Percentiles rank a stretch among this genome's conserved stretches.
Evolutionary conservation across 2,888 invertebrate genomes (phyloP).

Genomic region (Erebia aethiops): DNA sequence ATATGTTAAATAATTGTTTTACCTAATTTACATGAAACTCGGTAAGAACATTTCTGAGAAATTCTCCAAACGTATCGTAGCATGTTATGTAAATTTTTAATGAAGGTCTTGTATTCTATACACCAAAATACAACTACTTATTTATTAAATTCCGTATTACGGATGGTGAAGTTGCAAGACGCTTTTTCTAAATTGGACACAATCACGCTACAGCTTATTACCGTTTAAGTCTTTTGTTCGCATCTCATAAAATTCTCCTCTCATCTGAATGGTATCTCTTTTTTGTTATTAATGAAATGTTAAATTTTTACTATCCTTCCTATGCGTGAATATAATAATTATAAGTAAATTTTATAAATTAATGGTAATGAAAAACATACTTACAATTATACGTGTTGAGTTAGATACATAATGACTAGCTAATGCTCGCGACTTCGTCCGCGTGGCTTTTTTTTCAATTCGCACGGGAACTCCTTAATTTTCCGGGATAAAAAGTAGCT

Average conservation of each 20-base stretch:
- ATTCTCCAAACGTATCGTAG: constrained; percentile 21
- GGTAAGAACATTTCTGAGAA: constrained; percentile 14
- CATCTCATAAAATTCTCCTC: constrained; percentile 52
- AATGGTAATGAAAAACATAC: no score
- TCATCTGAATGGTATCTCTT: constrained; percentile 44
- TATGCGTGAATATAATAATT: neutral
- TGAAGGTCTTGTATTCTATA: constrained; percentile 38
- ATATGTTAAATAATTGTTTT: neutral
- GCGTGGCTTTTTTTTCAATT: no score
- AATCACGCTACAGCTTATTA: constrained; percentile 71
- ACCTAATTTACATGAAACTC: constrained; percentile 16
- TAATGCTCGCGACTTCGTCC: no score
- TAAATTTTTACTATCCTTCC: neutral
- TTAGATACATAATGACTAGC: no score
- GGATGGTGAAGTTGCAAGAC: constrained; percentile 69
- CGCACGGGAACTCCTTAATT: no score
- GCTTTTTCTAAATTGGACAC: constrained; percentile 68
- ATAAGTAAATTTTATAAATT: no score
- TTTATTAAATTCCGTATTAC: constrained; percentile 68
- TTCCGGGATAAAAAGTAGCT: no score
- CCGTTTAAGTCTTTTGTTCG: constrained; percentile 63
- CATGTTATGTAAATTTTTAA: constrained; percentile 40
- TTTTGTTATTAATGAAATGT: constrained; percentile 1
- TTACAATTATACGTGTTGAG: no score
- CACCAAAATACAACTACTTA: constrained; percentile 44